Base-by-base conservation (phyloP, 2,888 invertebrate genomes). In the Helobdella robusta region DNA sequence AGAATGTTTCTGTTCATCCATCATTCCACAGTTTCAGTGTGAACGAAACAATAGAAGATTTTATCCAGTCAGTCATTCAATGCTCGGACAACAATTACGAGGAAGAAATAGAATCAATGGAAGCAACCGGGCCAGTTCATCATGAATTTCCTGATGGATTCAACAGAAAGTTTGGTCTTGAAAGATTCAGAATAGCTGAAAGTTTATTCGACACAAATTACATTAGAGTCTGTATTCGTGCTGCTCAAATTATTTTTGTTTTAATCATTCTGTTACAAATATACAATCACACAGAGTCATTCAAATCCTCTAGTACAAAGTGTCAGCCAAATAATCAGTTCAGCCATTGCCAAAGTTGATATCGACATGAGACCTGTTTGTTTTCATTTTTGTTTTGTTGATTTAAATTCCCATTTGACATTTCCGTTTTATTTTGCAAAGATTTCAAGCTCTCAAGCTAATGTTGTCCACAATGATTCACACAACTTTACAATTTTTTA, bases 101-200 rank as follows among this genome's bases (percentile, higher is more conserved):
- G n/a, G 54, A 66, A 20, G 66, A 66, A n/a, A 36, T 54, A 44
- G 66, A 66, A 34, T 35, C 66, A 4, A 34, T 66, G 20, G 36
- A 54, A 11, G 6, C 61, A 2, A 66, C 46, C 40, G 30, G 50
- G 1, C 62, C 61, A 2, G 86, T 88, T 8, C 91, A 92, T 79
- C 94, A 95, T 79, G 95, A 97, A 82, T 95, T 98, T 82, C 97
- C 98, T 0, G 91, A 90, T 72, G 98, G 98, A 0, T 97, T 90
- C 80, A 92, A 93, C 79, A 89, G 90, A 69, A 97, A 98, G 79
- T 97, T 95, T 80, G 88, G 90, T 20, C 85, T 87, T 0, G 97
- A 98, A 50, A 61, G 97, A 71, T 94, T 94, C 79, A 87, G 89
- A 75, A 85, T 97, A 68, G 87, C 94, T 0, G 98, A 98, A 81